Percentiles rank a stretch among this genome's conserved stretches.
phyloP scores from a whole-genome alignment of 2,888 invertebrate species.

The Augochlorella aurata region DNA sequence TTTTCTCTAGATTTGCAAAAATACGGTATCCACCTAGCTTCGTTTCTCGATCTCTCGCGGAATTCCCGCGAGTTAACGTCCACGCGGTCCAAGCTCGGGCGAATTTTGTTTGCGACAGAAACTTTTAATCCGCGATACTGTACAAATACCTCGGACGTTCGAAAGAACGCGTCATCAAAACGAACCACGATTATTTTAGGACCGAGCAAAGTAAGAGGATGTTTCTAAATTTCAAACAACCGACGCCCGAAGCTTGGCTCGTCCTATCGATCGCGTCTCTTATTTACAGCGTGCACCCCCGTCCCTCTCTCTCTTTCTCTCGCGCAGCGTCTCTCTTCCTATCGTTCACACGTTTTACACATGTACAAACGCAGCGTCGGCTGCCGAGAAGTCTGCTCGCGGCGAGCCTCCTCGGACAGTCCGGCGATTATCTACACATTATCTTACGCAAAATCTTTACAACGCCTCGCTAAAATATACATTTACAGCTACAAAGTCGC shows the following conservation, averaged over 20 bases:
- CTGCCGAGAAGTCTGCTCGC: slow-evolving; percentile 16
- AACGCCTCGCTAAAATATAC: slow-evolving; percentile 63
- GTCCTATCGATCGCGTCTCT: slow-evolving; percentile 26
- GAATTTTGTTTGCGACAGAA: not conserved
- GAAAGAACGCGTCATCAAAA: not conserved
- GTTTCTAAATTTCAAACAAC: not conserved
- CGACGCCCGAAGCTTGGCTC: not conserved
- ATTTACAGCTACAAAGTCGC: slow-evolving; percentile 48
- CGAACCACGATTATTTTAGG: not conserved
- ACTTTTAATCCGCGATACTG: not conserved
- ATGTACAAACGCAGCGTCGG: slow-evolving; percentile 28
- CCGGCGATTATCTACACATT: slow-evolving; percentile 56
- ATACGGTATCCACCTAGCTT: slow-evolving; percentile 50
- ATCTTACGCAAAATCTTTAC: slow-evolving; percentile 61
- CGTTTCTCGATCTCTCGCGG: slow-evolving; percentile 51
- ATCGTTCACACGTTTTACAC: slow-evolving; percentile 31
- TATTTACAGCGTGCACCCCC: slow-evolving; percentile 51
- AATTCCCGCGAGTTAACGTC: no score
- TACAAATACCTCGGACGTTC: not conserved
- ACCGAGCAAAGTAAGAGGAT: not conserved
- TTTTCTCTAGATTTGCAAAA: slow-evolving; percentile 53
- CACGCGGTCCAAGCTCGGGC: not conserved
- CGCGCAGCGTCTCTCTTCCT: slow-evolving; percentile 14
- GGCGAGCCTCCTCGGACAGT: not conserved
- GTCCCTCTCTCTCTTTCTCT: slow-evolving; percentile 19